Percentiles rank a stretch among this genome's conserved stretches.
Evolutionary conservation across 2,797 vertebrate genomes (phyloP).

Genomic region (Catamblyrhynchus diadema): DNA sequence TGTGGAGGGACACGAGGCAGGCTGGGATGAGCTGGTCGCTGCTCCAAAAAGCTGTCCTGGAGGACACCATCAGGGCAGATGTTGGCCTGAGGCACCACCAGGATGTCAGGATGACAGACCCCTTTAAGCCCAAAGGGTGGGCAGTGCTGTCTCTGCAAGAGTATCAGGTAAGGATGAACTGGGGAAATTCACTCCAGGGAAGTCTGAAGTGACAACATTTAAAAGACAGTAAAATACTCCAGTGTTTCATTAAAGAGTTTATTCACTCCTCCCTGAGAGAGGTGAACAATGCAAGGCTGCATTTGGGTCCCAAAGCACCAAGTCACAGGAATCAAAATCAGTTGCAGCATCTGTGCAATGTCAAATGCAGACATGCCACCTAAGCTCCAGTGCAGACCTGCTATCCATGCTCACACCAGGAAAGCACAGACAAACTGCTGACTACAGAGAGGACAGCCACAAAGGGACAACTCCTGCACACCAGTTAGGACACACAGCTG

Average conservation of each 20-base stretch:
- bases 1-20: not conserved
- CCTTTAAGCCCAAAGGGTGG: not conserved
- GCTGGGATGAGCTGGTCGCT: not conserved
- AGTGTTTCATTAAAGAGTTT: not conserved
- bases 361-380: not conserved
- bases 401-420: not conserved
- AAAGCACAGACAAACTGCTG: not conserved
- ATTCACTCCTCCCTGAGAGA: not conserved
- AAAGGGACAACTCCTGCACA: not conserved
- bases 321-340: not conserved
- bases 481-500: not conserved
- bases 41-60: not conserved
- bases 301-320: not conserved
- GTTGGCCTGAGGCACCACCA: not conserved
- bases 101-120: not conserved
- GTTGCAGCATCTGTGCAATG: not conserved
- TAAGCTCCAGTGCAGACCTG: not conserved
- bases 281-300: rapidly evolving
- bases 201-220: not conserved
- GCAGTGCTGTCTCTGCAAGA: not conserved
- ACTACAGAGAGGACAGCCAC: not conserved
- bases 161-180: not conserved
- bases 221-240: not conserved
- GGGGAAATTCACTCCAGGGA: not conserved
- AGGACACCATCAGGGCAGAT: not conserved